These are phyloP conservation scores for Chrysodeixis includens DNA, from an alignment of 2,888 invertebrate species.

Conservation along the genomic window DNA sequence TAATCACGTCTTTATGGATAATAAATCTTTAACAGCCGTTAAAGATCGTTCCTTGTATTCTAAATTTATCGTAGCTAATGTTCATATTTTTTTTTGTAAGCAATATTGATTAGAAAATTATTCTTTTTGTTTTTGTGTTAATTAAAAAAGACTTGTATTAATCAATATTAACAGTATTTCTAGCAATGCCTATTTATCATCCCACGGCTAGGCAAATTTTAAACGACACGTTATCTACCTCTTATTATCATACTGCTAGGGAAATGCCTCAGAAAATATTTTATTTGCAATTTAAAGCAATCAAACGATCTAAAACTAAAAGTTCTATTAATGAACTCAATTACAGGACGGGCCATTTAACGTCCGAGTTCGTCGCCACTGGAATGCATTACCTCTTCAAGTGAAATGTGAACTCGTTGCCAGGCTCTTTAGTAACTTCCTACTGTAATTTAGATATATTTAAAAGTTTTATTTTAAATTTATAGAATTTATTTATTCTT, in stretches of 20 bases:
- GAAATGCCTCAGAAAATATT: too few species aligned
- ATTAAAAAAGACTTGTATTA: too few species aligned
- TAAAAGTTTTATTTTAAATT: too few species aligned
- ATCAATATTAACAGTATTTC: too few species aligned
- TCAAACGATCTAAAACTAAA: background rate
- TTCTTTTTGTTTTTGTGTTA: too few species aligned
- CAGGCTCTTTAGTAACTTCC: background rate
- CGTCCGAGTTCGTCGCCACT: background rate
- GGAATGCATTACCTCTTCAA: background rate
- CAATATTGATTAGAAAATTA: too few species aligned
- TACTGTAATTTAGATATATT: background rate
- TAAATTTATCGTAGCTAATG: background rate
- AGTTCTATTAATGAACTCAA: background rate
- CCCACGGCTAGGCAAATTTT: too few species aligned
- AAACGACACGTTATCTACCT: too few species aligned
- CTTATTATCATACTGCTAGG: too few species aligned
- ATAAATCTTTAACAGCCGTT: background rate
- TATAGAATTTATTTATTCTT: too few species aligned
- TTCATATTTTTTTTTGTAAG: background rate
- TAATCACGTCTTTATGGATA: constrained; percentile 4
- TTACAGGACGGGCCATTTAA: background rate
- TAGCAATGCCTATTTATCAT: too few species aligned
- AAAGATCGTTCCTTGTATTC: background rate
- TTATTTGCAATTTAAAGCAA: too few species aligned
- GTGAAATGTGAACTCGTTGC: background rate